Conservation (phyloP, 2,113 vertebrate genomes). For the Ginglymostoma cirratum region DNA sequence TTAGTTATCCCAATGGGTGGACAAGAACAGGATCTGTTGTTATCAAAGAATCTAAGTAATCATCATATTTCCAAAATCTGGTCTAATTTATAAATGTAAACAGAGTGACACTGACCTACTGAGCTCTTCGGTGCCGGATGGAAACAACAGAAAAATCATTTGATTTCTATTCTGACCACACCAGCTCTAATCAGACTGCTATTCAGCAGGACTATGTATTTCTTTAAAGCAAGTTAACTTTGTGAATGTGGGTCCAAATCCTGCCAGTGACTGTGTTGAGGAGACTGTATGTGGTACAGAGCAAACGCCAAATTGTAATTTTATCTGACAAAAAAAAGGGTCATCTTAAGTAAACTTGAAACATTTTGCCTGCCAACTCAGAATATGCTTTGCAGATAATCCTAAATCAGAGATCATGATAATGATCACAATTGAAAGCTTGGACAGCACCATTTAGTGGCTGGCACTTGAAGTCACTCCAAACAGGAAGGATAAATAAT, state of each 20-base stretch:
- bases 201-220: neutral
- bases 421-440: neutral
- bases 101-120: neutral
- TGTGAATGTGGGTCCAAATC: neutral
- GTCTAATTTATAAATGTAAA: neutral
- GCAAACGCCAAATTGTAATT: neutral
- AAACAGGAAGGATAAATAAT: neutral
- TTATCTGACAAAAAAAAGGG: neutral
- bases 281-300: neutral
- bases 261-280: neutral
- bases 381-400: neutral
- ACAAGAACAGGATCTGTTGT: neutral
- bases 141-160: neutral
- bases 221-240: neutral
- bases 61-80: neutral
- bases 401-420: neutral
- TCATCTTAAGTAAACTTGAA: neutral
- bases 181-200: constrained; percentile 1
- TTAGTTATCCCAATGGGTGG: neutral
- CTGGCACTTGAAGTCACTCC: neutral
- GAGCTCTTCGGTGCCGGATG: neutral
- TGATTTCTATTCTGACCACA: neutral
- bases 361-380: neutral
- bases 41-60: neutral
- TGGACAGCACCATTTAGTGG: neutral